Evolutionary conservation across 2,113 vertebrate genomes (phyloP), one percentile per base, ranked within the genome.

Genomic region (Trichechus manatus): DNA sequence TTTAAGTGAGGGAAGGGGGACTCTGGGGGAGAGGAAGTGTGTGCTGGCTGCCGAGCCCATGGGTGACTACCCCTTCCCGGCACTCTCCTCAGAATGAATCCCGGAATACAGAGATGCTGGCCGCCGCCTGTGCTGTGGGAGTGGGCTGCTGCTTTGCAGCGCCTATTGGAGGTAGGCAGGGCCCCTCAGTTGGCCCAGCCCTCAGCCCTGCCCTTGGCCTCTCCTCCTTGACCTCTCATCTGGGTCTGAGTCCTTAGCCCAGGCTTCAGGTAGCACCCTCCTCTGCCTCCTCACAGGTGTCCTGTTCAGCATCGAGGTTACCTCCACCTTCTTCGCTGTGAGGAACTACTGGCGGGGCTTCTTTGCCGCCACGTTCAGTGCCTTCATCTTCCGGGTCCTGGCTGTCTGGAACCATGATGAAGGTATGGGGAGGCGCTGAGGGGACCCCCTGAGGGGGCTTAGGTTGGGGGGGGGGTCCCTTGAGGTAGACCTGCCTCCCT

Each of bases 341-440:
- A 99, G 99, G 90, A 99, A 99, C 98, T 99, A 99, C 92, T 99
- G 99, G 99, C 99, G 99, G 0, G 99, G 99, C n/a, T 99, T 99
- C 98, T 99, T 99, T 0, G 99, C 99, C 0, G 99, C 99, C 88
- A 99, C 99, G 56, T 99, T 99, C 98, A 99, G 99, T 56, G 99
- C 99, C 97, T 99, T 99, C 98, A 99, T 99, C 98, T 99, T 99
- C 98, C 99, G 99, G 61, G 99, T 99, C 5, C 98, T 99, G 7
- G 99, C 99, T 0, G 99, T 99, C 84, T 99, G 99, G 99, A 99
- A 99, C 98, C 99, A 99, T 94, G 99, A 99, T 2, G 99, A 99
- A 99, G 99, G 99, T 99, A 94, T 94, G 89, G 22, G 31, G 2
- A 6, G 27, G 3, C 29, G 29, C 44, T 9, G 20, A 11, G 19